A percentile compares a stretch with the other conserved stretches of the same genome.
These are phyloP conservation scores for zebrafish (Danio rerio) DNA, from an alignment of 2,113 vertebrate genomes.

Conservation along the genomic window DNA sequence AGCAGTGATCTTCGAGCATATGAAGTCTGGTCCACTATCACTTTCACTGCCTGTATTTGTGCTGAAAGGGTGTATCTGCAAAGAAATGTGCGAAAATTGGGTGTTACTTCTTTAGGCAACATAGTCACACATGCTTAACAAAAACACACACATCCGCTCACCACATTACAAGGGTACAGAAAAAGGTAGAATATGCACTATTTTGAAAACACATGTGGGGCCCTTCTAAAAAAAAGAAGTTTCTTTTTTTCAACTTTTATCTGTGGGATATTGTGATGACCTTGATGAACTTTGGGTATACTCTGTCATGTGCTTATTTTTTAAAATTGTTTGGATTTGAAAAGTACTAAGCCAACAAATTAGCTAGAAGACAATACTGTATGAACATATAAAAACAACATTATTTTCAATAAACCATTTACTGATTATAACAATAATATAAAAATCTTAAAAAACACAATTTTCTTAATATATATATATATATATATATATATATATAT, in stretches of 20 bases:
- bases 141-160: background rate
- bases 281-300: background rate
- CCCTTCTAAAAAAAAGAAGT: background rate
- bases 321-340: background rate
- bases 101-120: slow-evolving; percentile 38
- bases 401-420: background rate
- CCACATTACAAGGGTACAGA: background rate
- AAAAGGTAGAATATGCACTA: background rate
- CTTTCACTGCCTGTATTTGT: background rate
- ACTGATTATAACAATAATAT: background rate
- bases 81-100: slow-evolving; percentile 38
- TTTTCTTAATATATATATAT: too few species aligned
- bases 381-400: background rate
- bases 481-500: too few species aligned
- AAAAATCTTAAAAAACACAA: too few species aligned
- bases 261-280: background rate
- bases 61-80: slow-evolving; percentile 26
- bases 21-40: slow-evolving; percentile 19
- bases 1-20: too few species aligned
- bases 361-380: background rate
- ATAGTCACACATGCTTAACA: slow-evolving; percentile 8
- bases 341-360: background rate
- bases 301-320: background rate
- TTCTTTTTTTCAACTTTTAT: background rate
- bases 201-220: background rate